Conservation (phyloP, 2,797 vertebrate genomes). For the Leptodactylus fallax region DNA sequence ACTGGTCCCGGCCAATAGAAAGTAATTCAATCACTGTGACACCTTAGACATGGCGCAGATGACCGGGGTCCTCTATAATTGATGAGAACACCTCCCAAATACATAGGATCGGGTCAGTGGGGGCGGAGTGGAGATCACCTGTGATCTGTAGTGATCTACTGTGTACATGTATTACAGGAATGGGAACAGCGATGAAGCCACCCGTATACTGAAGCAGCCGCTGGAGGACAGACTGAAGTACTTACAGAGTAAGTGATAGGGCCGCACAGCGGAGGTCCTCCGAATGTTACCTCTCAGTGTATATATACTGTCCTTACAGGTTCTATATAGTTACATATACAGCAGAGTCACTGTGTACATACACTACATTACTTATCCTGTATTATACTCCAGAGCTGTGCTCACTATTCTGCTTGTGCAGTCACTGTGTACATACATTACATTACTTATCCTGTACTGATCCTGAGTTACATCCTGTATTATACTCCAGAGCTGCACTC, state of each 20-base stretch:
- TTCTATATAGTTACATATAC: too few species aligned
- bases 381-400: too few species aligned
- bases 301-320: too few species aligned
- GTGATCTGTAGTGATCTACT: neutral
- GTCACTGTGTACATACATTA: too few species aligned
- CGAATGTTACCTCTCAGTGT: neutral
- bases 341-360: neutral
- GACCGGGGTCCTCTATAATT: neutral
- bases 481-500: too few species aligned
- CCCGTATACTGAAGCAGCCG: constrained; percentile 69
- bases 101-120: too few species aligned
- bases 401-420: too few species aligned
- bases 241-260: constrained; percentile 82
- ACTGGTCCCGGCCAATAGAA: neutral
- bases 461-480: too few species aligned
- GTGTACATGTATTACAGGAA: constrained; percentile 75
- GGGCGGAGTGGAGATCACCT: too few species aligned
- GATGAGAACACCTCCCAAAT: neutral
- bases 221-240: constrained; percentile 78
- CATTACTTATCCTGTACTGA: too few species aligned
- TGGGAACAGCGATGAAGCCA: constrained; percentile 70
- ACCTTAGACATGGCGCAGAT: neutral
- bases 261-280: too few species aligned
- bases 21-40: neutral
- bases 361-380: too few species aligned